Evolutionary conservation across 1,140 invertebrate genomes (phyloP).

Genomic region (Macrocentrus cingulum): DNA sequence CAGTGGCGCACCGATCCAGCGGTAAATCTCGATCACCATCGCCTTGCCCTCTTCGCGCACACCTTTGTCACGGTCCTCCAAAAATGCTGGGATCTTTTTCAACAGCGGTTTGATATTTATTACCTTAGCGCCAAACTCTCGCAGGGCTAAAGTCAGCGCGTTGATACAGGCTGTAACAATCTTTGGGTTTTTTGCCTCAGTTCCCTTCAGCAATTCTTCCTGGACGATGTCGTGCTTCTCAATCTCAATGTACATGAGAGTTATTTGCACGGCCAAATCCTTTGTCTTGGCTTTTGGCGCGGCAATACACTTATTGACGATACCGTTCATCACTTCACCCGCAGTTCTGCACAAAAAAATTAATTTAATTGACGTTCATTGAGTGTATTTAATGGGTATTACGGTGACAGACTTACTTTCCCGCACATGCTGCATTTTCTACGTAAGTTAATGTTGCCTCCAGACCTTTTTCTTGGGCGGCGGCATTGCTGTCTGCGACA

Average conservation of each 20-base stretch:
- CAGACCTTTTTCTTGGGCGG: constrained; percentile 94
- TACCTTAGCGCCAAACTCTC: constrained; percentile 90
- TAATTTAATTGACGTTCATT: neutral
- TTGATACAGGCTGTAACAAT: constrained; percentile 84
- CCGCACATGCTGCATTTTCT: constrained; percentile 83
- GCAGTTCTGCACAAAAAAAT: constrained; percentile 69
- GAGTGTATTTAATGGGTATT: neutral
- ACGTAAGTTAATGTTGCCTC: constrained; percentile 88
- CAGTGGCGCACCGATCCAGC: constrained; percentile 85
- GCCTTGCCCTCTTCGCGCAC: constrained; percentile 90
- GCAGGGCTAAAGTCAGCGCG: constrained; percentile 73
- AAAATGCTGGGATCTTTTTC: constrained; percentile 80
- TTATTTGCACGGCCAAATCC: constrained; percentile 85
- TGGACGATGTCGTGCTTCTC: constrained; percentile 90
- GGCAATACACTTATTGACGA: constrained; percentile 90
- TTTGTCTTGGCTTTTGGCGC: constrained; percentile 89
- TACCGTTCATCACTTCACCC: constrained; percentile 84
- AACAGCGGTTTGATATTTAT: constrained; percentile 86
- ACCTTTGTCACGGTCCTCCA: constrained; percentile 89
- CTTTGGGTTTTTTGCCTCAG: constrained; percentile 95
- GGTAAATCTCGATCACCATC: constrained; percentile 87
- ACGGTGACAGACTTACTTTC: constrained; percentile 68
- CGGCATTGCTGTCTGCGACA: constrained; percentile 91
- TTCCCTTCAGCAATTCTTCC: constrained; percentile 91
- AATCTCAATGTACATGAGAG: constrained; percentile 93